Percentiles rank a stretch among this genome's conserved stretches.
phyloP scores from a whole-genome alignment of 1,140 invertebrate species.

The Diabrotica undecimpunctata region DNA sequence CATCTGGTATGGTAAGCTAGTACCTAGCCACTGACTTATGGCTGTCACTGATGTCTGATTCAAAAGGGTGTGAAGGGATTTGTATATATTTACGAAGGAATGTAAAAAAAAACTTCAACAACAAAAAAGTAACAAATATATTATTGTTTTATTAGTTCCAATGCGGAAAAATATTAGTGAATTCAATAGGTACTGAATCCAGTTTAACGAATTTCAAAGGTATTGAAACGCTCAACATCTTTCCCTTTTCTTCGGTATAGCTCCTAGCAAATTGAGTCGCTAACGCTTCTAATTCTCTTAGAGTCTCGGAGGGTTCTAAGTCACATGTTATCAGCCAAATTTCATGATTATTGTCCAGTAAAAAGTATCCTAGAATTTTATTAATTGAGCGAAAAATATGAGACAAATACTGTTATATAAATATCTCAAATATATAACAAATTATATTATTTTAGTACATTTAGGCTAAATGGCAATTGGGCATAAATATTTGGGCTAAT shows the following conservation, averaged over 20 bases:
- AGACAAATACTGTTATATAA: not conserved
- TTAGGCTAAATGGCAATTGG: not conserved
- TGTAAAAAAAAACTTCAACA: too few species aligned
- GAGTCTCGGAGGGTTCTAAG: not conserved
- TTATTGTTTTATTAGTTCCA: conserved; percentile 16
- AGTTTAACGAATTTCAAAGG: conserved; percentile 18
- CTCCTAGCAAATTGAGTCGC: conserved; percentile 15
- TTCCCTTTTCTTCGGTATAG: conserved; percentile 24
- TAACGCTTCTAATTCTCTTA: conserved; percentile 17
- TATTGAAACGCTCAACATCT: conserved; percentile 13
- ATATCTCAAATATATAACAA: not conserved
- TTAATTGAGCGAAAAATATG: not conserved
- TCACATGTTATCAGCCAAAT: conserved; percentile 25
- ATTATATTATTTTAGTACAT: not conserved
- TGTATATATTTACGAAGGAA: too few species aligned
- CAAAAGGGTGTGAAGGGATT: too few species aligned
- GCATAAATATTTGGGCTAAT: not conserved
- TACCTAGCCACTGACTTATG: too few species aligned
- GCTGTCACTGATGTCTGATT: too few species aligned
- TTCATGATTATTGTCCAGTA: conserved; percentile 30
- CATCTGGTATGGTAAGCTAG: too few species aligned
- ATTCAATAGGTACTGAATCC: conserved; percentile 26
- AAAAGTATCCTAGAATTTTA: conserved; percentile 26
- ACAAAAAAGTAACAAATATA: not conserved
- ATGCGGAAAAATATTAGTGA: conserved; percentile 30